A percentile compares a stretch with the other conserved stretches of the same genome.
These are phyloP conservation scores for Barbus barbus DNA, from an alignment of 2,113 vertebrate species.

Conservation along the genomic window DNA sequence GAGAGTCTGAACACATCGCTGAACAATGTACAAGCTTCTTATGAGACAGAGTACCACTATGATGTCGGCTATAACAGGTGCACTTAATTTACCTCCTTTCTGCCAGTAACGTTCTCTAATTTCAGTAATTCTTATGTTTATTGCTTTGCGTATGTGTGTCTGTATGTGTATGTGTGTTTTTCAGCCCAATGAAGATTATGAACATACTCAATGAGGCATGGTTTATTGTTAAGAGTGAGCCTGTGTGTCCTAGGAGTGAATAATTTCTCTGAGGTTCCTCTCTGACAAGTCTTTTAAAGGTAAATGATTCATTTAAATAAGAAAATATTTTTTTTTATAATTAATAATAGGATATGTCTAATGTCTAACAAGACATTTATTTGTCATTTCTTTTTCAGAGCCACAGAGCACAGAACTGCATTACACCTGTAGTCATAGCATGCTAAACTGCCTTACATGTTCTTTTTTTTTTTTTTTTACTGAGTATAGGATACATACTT, in stretches of 20 bases:
- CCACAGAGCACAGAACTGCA: neutral
- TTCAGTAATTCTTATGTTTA: neutral
- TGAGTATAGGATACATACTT: neutral
- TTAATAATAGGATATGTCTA: neutral
- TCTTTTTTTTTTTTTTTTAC: neutral
- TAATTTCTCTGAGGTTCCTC: neutral
- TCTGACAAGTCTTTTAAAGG: neutral
- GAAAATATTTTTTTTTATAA: neutral
- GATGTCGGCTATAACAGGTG: slow-evolving; percentile 74
- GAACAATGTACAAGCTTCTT: slow-evolving; percentile 54
- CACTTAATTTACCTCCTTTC: neutral
- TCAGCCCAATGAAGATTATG: slow-evolving; percentile 67
- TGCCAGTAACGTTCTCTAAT: neutral
- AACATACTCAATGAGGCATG: slow-evolving; percentile 77
- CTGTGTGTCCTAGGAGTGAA: slow-evolving; percentile 54
- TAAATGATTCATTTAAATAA: neutral
- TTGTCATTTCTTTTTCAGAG: slow-evolving; percentile 20
- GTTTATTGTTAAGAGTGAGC: slow-evolving; percentile 59
- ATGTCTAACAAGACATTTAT: slow-evolving; percentile 2
- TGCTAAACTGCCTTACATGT: neutral
- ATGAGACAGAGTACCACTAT: slow-evolving; percentile 55
- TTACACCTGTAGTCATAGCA: neutral
- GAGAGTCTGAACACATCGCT: slow-evolving; percentile 50
- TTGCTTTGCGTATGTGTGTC: slow-evolving; percentile 35
- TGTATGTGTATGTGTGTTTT: slow-evolving; percentile 55